Evolutionary conservation across 1,140 invertebrate species (phyloP).

Genomic region (Drosophila baimaii): DNA sequence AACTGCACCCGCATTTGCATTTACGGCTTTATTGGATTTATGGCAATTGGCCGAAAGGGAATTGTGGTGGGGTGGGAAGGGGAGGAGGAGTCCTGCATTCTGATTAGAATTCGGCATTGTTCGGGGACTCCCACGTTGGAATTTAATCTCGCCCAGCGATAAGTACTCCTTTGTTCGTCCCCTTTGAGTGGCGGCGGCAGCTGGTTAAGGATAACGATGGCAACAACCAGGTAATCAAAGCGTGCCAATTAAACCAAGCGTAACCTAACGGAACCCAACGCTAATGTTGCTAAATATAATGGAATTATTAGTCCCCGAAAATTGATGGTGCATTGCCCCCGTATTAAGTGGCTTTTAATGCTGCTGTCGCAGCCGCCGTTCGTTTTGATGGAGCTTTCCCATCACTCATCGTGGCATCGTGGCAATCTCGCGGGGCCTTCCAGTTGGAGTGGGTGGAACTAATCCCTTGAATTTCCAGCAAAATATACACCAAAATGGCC

Average conservation of each 20-base stretch:
- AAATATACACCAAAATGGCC: slow-evolving; percentile 8
- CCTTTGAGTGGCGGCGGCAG: not conserved
- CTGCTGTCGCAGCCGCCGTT: slow-evolving; percentile 4
- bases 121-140: slow-evolving; percentile 8
- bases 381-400: slow-evolving; percentile 28
- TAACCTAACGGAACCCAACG: not conserved
- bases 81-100: slow-evolving; percentile 36
- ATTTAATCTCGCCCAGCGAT: slow-evolving; percentile 10
- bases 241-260: slow-evolving; percentile 12
- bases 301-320: slow-evolving; percentile 24
- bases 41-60: slow-evolving; percentile 57
- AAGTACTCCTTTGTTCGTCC: slow-evolving; percentile 5
- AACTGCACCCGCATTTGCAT: slow-evolving; percentile 58
- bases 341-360: slow-evolving; percentile 56
- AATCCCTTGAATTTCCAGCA: slow-evolving; percentile 55
- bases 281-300: slow-evolving; percentile 1
- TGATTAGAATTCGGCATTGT: slow-evolving; percentile 48
- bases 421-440: slow-evolving; percentile 6
- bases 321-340: slow-evolving; percentile 19
- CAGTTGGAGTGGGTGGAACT: slow-evolving; percentile 1
- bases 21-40: slow-evolving; percentile 68
- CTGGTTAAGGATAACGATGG: not conserved
- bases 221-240: slow-evolving; percentile 1
- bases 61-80: slow-evolving; percentile 3
- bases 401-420: slow-evolving; percentile 38